Conservation (phyloP, 2,113 vertebrate species). For the Malurus elegans region DNA sequence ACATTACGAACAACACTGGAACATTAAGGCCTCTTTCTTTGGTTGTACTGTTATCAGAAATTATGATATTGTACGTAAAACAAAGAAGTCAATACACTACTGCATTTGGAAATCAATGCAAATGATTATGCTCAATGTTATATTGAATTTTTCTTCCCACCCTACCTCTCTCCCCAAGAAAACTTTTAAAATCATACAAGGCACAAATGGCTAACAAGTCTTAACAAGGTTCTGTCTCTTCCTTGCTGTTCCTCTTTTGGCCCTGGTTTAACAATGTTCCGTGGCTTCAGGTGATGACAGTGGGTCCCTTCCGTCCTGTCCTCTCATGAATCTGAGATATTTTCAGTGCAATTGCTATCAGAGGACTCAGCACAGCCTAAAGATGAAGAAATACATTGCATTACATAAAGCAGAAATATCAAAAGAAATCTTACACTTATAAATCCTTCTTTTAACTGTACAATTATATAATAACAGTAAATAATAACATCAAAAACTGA, state of each 20-base stretch:
- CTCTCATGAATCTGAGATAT: conserved; percentile 96
- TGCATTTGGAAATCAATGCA: conserved; percentile 40
- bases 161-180: conserved; percentile 19
- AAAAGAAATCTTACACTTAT: background rate
- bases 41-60: background rate
- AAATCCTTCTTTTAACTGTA: background rate
- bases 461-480: background rate
- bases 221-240: conserved; percentile 42
- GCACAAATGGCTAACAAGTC: conserved; percentile 72
- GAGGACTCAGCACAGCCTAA: conserved; percentile 93
- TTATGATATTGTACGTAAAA: conserved; percentile 40
- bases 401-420: background rate
- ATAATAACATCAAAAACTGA: background rate
- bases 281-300: conserved; percentile 89
- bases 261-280: conserved; percentile 51
- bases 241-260: conserved; percentile 64
- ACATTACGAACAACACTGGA: background rate
- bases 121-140: conserved; percentile 33
- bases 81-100: conserved; percentile 26
- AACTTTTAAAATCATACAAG: conserved; percentile 67
- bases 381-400: conserved; percentile 12
- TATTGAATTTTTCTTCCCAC: conserved; percentile 2
- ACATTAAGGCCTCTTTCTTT: background rate
- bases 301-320: conserved; percentile 90
- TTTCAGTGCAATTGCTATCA: conserved; percentile 96